Conservation (phyloP, 2,797 vertebrate genomes). For the Muscicapa comitata region DNA sequence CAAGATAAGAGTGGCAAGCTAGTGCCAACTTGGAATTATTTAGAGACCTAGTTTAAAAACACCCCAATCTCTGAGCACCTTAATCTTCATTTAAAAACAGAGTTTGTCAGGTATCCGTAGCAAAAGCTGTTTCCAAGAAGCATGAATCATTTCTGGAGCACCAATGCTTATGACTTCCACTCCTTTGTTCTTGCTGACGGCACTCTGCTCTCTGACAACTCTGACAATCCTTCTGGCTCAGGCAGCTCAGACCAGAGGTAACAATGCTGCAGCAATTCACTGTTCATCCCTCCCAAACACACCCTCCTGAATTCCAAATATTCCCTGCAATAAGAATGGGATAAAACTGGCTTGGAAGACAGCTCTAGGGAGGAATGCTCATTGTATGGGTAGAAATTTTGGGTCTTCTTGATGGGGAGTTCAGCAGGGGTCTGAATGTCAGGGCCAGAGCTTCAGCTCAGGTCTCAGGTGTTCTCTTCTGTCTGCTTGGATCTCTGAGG, state of each 20-base stretch:
- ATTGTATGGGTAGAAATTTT: not conserved
- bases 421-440: not conserved
- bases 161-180: not conserved
- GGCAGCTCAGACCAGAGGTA: not conserved
- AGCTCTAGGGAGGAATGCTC: not conserved
- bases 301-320: not conserved
- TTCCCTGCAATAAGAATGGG: not conserved
- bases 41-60: not conserved
- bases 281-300: not conserved
- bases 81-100: not conserved
- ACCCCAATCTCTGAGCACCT: not conserved
- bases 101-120: not conserved
- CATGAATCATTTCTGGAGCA: conserved; percentile 38
- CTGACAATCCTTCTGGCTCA: not conserved
- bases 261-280: not conserved
- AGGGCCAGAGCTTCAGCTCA: not conserved
- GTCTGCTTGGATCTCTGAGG: not conserved
- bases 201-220: not conserved
- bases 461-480: not conserved
- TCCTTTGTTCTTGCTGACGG: conserved; percentile 6
- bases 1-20: not conserved
- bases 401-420: not conserved
- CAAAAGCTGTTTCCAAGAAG: conserved; percentile 20
- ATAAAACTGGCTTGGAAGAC: not conserved
- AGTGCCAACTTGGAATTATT: not conserved